phyloP scores from a whole-genome alignment of 2,113 vertebrate genomes.

The Pangasianodon gigas region DNA sequence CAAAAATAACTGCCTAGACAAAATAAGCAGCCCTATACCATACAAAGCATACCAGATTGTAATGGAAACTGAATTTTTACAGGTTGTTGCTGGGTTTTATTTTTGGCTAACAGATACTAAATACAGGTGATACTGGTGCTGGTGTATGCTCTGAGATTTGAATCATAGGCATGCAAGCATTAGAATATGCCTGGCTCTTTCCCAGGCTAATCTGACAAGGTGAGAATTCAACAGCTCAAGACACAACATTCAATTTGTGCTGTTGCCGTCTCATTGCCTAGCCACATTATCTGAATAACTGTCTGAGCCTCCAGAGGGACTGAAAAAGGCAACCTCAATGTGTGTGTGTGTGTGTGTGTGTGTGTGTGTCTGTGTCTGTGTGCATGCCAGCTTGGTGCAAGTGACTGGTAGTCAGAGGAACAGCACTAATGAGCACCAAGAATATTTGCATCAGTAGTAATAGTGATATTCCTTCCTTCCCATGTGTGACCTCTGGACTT shows the following conservation, averaged over 20 bases:
- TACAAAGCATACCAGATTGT: background rate
- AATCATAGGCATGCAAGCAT: background rate
- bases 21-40: background rate
- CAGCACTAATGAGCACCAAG: background rate
- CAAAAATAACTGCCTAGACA: background rate
- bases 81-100: background rate
- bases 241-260: background rate
- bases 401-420: background rate
- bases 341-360: background rate
- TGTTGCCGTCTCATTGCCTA: constrained; percentile 19
- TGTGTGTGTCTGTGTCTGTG: background rate
- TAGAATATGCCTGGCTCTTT: background rate
- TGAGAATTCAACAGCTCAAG: background rate
- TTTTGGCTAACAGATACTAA: background rate
- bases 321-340: background rate
- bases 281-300: constrained; percentile 14
- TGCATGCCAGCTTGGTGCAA: background rate
- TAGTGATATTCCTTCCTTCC: background rate
- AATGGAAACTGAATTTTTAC: background rate
- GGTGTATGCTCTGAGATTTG: background rate
- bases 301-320: background rate
- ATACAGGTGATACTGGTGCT: background rate
- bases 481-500: background rate
- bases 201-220: background rate
- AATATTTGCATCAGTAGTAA: background rate